Evolutionary conservation across 2,113 vertebrate genomes (phyloP), one percentile per base, ranked within the genome.

Genomic region (Anguilla japonica): DNA sequence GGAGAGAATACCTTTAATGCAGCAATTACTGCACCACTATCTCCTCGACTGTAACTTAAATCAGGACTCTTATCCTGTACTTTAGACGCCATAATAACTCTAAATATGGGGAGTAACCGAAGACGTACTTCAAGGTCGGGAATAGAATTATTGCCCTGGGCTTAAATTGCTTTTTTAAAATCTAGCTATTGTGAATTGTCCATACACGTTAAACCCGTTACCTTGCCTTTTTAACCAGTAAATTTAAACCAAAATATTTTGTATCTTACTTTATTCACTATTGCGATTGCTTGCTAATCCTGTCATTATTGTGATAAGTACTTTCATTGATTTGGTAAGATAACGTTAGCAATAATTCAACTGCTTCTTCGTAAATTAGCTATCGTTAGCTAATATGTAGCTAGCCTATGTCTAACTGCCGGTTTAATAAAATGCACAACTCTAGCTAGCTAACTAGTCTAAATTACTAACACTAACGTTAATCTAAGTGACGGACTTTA

Each of bases 1-100:
- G 85, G n/a, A 86, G 63, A 81, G 53, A 81, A 86, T 67, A 81
- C 40, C 79, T 46, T 26, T 86, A 86, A 86, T 81, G 85, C 40
- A 67, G 82, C 56, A 86, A 81, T 63, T 57, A 86, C 79, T 26
- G n/a, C 41, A 13, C n/a, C 26, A 60, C 29, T 18, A 82, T 81
- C 53, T 86, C 56, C 79, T 81, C n/a, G 11, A 22, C 41, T 46
- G 15, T 57, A 85, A 26, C 39, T 82, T 14, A 14, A 15, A 13
- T 57, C 13, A 46, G 13, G 26, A n/a, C 81, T 15, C 46, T 29
- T 29, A 15, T 20, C 5, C 20, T 41, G 20, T 3, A 22, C 13
- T 41, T 40, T 79, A 40, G 16, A 6, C 26, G 13, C n/a, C 71
- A 13, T 34, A 29, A 75, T 26, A 75, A 34, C 26, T 20, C 20